Base-by-base conservation (phyloP, 2,113 vertebrate species). In the Pteropus alecto region DNA sequence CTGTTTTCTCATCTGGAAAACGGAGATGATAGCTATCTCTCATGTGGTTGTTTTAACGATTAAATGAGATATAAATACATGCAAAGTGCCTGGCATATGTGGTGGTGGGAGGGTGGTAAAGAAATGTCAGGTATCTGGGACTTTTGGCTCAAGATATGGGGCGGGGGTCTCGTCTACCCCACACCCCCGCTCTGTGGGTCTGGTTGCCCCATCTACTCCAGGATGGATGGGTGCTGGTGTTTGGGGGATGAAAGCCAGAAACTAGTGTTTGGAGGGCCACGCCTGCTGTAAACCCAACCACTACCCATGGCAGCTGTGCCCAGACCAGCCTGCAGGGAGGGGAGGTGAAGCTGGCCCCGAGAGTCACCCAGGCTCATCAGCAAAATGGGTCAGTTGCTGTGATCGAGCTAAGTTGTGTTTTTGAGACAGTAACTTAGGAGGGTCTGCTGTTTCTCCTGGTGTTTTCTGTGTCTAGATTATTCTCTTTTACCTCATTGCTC, bases 1-100 rank as follows among this genome's bases (percentile, higher is more conserved):
- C 48, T 82, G n/a, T 90, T 70, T 90, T 83, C 83, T 85, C 65
- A 48, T 61, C 87, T 81, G 79, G 76, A 63, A 95, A 33, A 51
- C 19, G 6, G 46, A 43, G 38, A 2, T 70, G 54, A 12, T n/a
- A 10, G 18, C 2, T 0, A 7, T 33, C 38, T 19, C 21, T 43
- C 68, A 21, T 0, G 0, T 22, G 54, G 61, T n/a, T 48, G 30
- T 58, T 76, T 81, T n/a, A 7, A 13, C 38, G 24, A 28, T 35
- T 21, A 30, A 68, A 11, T 63, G 35, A 51, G 58, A n/a, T 46
- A 26, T n/a, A 48, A 41, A 48, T 22, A 60, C 7, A 10, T 28
- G 54, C 24, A 35, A 4, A 48, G 43, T 19, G 5, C 41, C 41
- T 6, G 35, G 41, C 60, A 15, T 48, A 7, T 24, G 15, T 9